Evolutionary conservation across 2,888 invertebrate species (phyloP).

Genomic region (Sphaeridia pumilis): DNA sequence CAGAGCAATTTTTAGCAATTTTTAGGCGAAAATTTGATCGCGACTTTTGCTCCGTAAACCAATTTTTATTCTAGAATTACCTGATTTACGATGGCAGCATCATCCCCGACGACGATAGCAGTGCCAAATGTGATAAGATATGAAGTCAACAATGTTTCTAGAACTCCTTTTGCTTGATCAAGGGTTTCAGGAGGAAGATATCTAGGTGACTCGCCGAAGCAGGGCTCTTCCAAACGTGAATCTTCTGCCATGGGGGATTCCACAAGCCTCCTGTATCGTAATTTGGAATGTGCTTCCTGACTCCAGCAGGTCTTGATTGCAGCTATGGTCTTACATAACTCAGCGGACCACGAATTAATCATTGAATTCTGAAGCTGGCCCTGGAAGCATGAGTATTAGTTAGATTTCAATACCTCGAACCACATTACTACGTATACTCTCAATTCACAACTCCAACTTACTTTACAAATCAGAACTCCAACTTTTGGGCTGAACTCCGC

Average conservation of each 20-base stretch:
- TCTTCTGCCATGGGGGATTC: background rate
- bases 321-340: constrained; percentile 34
- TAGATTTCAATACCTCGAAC: too few relatives aligned
- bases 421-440: too few relatives aligned
- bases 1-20: background rate
- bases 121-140: constrained; percentile 31
- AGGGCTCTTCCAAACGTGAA: background rate
- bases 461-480: constrained; percentile 32
- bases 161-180: constrained; percentile 12
- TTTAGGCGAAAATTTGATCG: too few relatives aligned
- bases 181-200: constrained; percentile 25
- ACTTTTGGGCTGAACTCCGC: constrained; percentile 34
- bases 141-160: constrained; percentile 27
- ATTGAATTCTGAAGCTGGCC: constrained; percentile 33
- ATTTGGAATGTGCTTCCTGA: constrained; percentile 10
- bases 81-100: constrained; percentile 30
- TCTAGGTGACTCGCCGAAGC: constrained; percentile 1
- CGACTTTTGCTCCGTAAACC: too few relatives aligned
- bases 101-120: constrained; percentile 31
- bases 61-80: too few relatives aligned
- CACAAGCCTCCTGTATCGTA: background rate
- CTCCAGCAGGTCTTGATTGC: constrained; percentile 31
- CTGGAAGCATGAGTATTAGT: constrained; percentile 15
- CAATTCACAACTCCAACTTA: too few relatives aligned
- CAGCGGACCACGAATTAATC: constrained; percentile 36